Conservation (phyloP, 2,797 vertebrate species). For the Micromesistius poutassou region DNA sequence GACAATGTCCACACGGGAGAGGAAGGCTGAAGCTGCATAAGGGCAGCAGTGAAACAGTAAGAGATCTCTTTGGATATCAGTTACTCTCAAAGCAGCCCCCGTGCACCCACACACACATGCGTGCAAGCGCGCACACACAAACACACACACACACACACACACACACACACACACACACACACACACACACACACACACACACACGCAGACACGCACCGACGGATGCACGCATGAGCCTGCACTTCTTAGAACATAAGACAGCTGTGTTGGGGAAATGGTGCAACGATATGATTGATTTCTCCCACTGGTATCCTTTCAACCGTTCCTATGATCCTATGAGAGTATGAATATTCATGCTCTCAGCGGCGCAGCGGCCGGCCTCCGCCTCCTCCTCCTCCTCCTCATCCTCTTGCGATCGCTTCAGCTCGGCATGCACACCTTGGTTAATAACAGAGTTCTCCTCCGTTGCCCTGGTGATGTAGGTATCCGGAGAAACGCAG, state of each 20-base stretch:
- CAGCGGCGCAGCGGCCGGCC: not conserved
- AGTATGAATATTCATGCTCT: not conserved
- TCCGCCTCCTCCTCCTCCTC: not conserved
- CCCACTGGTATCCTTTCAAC: not conserved
- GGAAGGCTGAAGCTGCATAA: slow-evolving; percentile 46
- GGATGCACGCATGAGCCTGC: not conserved
- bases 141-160: slow-evolving; percentile 27
- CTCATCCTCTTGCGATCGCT: not conserved
- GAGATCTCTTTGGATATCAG: slow-evolving; percentile 45
- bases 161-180: not conserved
- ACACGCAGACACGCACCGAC: slow-evolving; percentile 2
- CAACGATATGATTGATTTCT: not conserved
- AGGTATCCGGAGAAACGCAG: slow-evolving; percentile 87
- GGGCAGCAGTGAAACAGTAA: slow-evolving; percentile 42
- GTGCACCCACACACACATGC: slow-evolving; percentile 32
- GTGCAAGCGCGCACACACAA: no score
- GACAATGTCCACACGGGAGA: not conserved
- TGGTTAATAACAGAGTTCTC: slow-evolving; percentile 77
- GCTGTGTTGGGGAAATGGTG: slow-evolving; percentile 12
- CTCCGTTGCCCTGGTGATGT: slow-evolving; percentile 83
- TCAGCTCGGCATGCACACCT: slow-evolving; percentile 54
- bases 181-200: slow-evolving; percentile 12
- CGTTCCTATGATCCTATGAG: not conserved
- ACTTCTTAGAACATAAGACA: slow-evolving; percentile 52
- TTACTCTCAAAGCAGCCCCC: slow-evolving; percentile 58